These are phyloP conservation scores for Ladona fulva DNA, from an alignment of 1,140 invertebrate genomes.

Conservation along the genomic window DNA sequence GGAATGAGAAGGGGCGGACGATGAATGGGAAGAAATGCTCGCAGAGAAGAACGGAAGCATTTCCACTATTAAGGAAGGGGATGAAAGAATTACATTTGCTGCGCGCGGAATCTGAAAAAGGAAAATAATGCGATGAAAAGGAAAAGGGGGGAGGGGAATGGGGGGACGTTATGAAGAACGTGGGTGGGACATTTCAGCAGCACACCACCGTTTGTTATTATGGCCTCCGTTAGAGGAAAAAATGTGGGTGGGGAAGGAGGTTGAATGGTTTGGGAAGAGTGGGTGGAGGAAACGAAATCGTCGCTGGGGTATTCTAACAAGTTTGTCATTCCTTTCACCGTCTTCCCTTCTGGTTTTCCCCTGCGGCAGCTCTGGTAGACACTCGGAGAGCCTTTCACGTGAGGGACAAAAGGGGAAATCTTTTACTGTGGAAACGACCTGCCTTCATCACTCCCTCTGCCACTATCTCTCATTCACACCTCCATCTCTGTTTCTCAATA, in stretches of 20 bases:
- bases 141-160: background rate
- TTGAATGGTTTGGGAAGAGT: background rate
- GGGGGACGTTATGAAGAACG: background rate
- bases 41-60: background rate
- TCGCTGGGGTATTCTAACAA: background rate
- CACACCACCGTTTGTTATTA: background rate
- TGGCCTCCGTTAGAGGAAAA: background rate
- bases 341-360: background rate
- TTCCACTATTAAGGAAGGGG: background rate
- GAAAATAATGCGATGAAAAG: constrained; percentile 6
- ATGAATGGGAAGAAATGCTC: constrained; percentile 1
- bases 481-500: background rate
- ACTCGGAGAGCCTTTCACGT: background rate
- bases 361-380: background rate
- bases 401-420: background rate
- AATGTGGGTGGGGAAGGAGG: background rate
- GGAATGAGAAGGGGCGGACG: background rate
- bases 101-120: background rate
- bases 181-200: background rate
- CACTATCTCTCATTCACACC: background rate
- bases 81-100: constrained; percentile 10
- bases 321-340: constrained; percentile 8
- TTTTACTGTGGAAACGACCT: background rate
- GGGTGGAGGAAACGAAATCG: background rate
- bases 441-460: background rate